A percentile compares a stretch with the other conserved stretches of the same genome.
These are phyloP conservation scores for Junonia oenone DNA, from an alignment of 2,888 invertebrate genomes.

Conservation along the genomic window DNA sequence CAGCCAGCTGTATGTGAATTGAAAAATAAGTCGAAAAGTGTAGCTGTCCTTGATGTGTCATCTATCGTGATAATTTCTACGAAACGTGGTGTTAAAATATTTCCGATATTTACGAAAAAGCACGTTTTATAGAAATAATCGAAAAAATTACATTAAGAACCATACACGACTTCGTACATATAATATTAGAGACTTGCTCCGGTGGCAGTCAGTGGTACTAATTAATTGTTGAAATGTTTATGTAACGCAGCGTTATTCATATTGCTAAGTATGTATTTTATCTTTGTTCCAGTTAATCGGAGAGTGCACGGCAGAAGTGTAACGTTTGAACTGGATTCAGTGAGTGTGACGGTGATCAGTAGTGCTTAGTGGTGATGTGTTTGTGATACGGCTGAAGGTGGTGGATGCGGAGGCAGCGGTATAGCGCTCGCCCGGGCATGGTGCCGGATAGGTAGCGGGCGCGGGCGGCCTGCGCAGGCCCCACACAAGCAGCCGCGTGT, in stretches of 20 bases:
- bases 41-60: conserved; percentile 74
- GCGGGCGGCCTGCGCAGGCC: conserved; percentile 79
- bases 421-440: conserved; percentile 73
- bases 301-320: conserved; percentile 42
- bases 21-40: conserved; percentile 66
- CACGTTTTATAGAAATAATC: conserved; percentile 2
- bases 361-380: conserved; percentile 41
- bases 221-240: conserved; percentile 68
- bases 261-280: conserved; percentile 58
- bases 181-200: conserved; percentile 34
- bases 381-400: conserved; percentile 39
- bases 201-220: conserved; percentile 54
- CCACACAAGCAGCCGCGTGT: conserved; percentile 79
- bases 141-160: background rate
- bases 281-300: conserved; percentile 68
- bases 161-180: background rate
- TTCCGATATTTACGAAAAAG: conserved; percentile 5
- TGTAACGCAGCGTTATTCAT: conserved; percentile 71
- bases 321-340: conserved; percentile 37
- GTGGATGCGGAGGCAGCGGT: conserved; percentile 65
- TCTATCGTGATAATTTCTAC: conserved; percentile 61
- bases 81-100: conserved; percentile 50
- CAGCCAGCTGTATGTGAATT: conserved; percentile 71
- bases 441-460: conserved; percentile 79
- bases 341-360: conserved; percentile 37